Evolutionary conservation across 2,888 invertebrate genomes (phyloP).

Genomic region (Andrena dorsata): DNA sequence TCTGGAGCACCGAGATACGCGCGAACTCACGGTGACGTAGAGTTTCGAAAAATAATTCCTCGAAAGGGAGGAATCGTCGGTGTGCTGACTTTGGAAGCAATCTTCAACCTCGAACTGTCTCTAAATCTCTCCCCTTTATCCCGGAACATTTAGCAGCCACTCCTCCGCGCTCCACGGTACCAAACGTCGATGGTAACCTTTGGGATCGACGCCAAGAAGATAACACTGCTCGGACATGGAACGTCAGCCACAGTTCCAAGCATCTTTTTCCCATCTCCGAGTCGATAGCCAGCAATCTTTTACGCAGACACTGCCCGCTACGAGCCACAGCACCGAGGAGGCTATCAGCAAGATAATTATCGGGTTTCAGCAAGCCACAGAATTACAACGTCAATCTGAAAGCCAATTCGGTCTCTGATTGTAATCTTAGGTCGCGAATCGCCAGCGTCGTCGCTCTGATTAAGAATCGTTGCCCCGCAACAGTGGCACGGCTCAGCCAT

Average conservation of each 20-base stretch:
- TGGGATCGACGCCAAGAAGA: neutral
- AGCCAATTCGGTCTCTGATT: neutral
- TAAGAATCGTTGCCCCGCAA: too few species aligned
- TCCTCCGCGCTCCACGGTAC: neutral
- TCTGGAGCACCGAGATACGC: neutral
- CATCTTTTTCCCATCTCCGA: neutral
- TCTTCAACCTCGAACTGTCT: neutral
- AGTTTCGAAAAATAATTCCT: neutral
- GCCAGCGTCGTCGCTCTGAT: neutral
- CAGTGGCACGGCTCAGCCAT: too few species aligned
- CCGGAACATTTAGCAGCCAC: neutral
- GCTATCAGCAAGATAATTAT: conserved; percentile 31
- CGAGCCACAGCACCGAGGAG: neutral
- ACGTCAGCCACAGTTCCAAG: neutral
- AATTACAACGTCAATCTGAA: neutral
- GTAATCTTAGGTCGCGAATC: neutral
- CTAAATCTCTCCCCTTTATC: neutral
- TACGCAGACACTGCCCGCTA: too few species aligned
- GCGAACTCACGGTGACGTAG: neutral
- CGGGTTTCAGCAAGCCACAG: conserved; percentile 6
- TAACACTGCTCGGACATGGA: neutral
- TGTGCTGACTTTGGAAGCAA: neutral
- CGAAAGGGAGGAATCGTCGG: neutral
- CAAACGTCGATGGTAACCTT: neutral
- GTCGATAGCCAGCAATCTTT: neutral